phyloP scores from a whole-genome alignment of 2,797 vertebrate genomes.

The Morus bassanus region DNA sequence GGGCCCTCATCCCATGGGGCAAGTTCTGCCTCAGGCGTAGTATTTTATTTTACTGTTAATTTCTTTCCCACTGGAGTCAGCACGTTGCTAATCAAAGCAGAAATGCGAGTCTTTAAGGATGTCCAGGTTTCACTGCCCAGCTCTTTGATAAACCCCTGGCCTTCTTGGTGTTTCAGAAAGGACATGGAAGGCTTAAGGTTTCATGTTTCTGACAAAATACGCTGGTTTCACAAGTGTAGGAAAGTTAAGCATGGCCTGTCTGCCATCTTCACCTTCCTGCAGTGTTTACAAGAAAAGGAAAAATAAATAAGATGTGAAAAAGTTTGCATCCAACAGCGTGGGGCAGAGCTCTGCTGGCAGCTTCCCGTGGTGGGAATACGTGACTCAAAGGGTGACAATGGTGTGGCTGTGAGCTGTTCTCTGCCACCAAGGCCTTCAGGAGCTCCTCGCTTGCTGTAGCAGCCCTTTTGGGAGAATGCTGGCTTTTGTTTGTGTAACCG shows the following conservation, averaged over 20 bases:
- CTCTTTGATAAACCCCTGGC: neutral
- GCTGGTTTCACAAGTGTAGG: neutral
- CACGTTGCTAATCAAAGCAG: neutral
- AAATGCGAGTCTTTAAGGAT: neutral
- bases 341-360: neutral
- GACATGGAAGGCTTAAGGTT: neutral
- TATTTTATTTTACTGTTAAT: neutral
- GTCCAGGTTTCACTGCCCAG: neutral
- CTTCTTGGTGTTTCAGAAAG: neutral
- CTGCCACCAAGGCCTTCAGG: neutral
- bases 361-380: rapidly evolving
- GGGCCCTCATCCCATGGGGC: neutral
- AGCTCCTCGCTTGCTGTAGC: neutral
- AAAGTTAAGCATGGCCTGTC: neutral
- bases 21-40: neutral
- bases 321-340: neutral
- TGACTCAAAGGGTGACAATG: neutral
- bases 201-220: neutral
- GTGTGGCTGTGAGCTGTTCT: neutral
- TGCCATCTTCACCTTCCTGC: neutral
- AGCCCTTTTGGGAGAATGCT: neutral
- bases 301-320: neutral
- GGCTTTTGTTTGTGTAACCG: neutral
- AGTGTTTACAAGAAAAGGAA: neutral
- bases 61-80: neutral